Percentiles rank a stretch among this genome's conserved stretches.
Conservation (phyloP, 2,113 vertebrate species). For the Semicossyphus pulcher region DNA sequence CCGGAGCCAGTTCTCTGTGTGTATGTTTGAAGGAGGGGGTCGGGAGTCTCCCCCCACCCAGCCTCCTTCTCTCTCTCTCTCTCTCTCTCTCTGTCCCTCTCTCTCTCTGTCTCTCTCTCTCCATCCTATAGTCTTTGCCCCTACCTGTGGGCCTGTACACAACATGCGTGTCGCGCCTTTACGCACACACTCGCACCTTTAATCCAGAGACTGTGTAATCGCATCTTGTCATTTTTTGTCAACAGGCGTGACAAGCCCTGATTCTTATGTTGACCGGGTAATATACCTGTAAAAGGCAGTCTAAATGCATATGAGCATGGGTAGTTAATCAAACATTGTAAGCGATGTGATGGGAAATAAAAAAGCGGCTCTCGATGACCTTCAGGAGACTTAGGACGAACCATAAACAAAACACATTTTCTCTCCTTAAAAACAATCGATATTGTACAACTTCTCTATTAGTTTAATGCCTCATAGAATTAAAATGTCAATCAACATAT, state of each 20-base stretch:
- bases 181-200: slow-evolving; percentile 63
- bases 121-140: slow-evolving; percentile 66
- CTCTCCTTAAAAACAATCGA: neutral
- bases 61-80: slow-evolving; percentile 34
- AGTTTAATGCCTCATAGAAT: neutral
- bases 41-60: slow-evolving; percentile 42
- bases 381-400: slow-evolving; percentile 42
- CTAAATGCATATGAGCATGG: slow-evolving; percentile 55
- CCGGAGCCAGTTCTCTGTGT: slow-evolving; percentile 81
- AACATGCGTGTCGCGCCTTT: slow-evolving; percentile 63
- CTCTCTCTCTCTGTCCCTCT: slow-evolving; percentile 4
- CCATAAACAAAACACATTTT: slow-evolving; percentile 7
- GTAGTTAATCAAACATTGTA: slow-evolving; percentile 51
- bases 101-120: slow-evolving; percentile 39
- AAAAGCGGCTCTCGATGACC: slow-evolving; percentile 41
- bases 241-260: slow-evolving; percentile 60
- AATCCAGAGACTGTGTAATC: slow-evolving; percentile 76
- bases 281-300: slow-evolving; percentile 49
- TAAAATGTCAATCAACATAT: neutral
- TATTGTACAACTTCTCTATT: neutral
- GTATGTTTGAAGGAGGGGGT: slow-evolving; percentile 82
- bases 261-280: slow-evolving; percentile 51
- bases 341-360: slow-evolving; percentile 35
- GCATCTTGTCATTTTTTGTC: slow-evolving; percentile 74
- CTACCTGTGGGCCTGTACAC: slow-evolving; percentile 71